Percentiles rank a stretch among this genome's conserved stretches.
Conservation (phyloP, 2,888 invertebrate genomes). For the Drosophila limbata region DNA sequence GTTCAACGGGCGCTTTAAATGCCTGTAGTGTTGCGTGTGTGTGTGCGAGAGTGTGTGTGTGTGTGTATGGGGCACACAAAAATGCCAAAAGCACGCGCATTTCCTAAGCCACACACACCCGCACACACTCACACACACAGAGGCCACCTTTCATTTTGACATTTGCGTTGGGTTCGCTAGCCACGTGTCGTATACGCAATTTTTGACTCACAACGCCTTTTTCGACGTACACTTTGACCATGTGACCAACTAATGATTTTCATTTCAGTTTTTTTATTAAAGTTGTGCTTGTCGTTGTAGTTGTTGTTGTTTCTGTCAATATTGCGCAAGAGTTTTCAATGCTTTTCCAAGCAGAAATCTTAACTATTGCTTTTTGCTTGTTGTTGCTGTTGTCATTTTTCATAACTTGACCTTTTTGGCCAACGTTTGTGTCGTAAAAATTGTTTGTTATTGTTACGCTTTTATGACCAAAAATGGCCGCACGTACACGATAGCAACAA, state of each 20-base stretch:
- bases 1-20: conserved; percentile 58
- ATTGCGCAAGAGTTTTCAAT: conserved; percentile 53
- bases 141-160: conserved; percentile 42
- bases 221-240: conserved; percentile 26
- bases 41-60: conserved; percentile 14
- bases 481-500: conserved; percentile 61
- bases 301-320: conserved; percentile 17
- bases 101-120: conserved; percentile 35
- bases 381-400: conserved; percentile 52
- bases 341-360: conserved; percentile 47
- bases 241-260: conserved; percentile 39
- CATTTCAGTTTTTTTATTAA: conserved; percentile 24
- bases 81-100: conserved; percentile 66
- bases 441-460: conserved; percentile 66
- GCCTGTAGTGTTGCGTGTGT: conserved; percentile 2
- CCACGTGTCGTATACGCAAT: conserved; percentile 70
- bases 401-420: conserved; percentile 72
- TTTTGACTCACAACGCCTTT: conserved; percentile 42
- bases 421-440: conserved; percentile 61
- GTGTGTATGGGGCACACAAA: conserved; percentile 51
- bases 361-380: conserved; percentile 33
- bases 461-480: conserved; percentile 65
- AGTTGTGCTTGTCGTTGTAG: conserved; percentile 4
- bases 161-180: conserved; percentile 45
- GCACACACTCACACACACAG: conserved; percentile 9